Evolutionary conservation across 2,888 invertebrate species (phyloP).

Genomic region (Isotomurus palustris): DNA sequence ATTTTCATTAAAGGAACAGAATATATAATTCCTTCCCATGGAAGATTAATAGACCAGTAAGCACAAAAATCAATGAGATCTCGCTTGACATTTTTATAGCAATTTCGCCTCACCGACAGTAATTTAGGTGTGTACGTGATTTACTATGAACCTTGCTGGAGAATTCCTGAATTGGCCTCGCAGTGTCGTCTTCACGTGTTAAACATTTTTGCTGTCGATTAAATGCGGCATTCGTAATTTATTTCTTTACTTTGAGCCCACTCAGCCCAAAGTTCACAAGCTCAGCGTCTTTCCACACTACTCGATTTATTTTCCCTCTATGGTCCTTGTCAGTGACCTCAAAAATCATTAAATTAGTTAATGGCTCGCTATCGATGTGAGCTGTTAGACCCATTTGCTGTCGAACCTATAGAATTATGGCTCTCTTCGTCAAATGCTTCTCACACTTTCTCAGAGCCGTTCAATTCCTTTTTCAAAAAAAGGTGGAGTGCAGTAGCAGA

Average conservation of each 20-base stretch:
- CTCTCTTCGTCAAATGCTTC: no score
- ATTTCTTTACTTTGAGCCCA: neutral
- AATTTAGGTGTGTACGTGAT: slow-evolving; percentile 1
- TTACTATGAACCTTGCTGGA: neutral
- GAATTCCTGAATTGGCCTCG: neutral
- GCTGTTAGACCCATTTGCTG: neutral
- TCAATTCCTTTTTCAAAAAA: no score
- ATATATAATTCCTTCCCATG: neutral
- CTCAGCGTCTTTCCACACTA: neutral
- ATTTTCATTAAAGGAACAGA: neutral
- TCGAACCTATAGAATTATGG: no score
- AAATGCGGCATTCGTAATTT: slow-evolving; percentile 1
- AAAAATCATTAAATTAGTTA: slow-evolving; percentile 2
- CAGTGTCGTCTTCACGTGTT: slow-evolving; percentile 1
- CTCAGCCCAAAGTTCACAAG: neutral
- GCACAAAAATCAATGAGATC: neutral
- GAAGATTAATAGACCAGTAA: neutral
- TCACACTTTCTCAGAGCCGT: no score
- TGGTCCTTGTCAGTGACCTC: neutral
- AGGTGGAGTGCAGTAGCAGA: no score
- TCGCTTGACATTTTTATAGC: neutral
- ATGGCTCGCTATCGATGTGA: neutral
- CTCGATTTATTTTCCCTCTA: neutral
- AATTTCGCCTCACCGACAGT: neutral
- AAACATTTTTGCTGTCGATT: slow-evolving; percentile 3